These are phyloP conservation scores for Saguinus midas DNA, from an alignment of 2,113 vertebrate species.

Conservation along the genomic window DNA sequence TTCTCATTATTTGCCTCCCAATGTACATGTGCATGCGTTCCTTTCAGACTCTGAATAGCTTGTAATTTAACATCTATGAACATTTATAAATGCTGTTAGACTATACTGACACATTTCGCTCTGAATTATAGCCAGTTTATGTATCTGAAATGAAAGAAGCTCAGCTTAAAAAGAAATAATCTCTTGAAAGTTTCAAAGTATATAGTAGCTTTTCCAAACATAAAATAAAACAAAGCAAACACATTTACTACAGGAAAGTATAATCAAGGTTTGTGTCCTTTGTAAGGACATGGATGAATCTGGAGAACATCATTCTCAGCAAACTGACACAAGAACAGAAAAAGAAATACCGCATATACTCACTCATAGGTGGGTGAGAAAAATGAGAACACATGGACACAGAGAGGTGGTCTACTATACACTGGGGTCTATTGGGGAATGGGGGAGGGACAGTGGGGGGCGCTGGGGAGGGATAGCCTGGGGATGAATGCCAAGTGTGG, in stretches of 20 bases:
- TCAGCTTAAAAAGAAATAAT: constrained; percentile 64
- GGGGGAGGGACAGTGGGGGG: too few species aligned
- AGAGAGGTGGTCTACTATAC: too few species aligned
- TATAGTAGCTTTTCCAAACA: constrained; percentile 38
- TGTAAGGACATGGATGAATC: too few species aligned
- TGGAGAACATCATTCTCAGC: too few species aligned
- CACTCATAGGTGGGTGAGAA: too few species aligned
- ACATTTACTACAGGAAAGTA: neutral
- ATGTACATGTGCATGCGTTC: neutral
- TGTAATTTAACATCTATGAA: constrained; percentile 68
- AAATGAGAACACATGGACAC: too few species aligned
- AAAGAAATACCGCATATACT: too few species aligned
- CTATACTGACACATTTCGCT: constrained; percentile 65
- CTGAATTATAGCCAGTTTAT: constrained; percentile 69
- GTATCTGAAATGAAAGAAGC: constrained; percentile 66
- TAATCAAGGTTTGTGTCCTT: too few species aligned
- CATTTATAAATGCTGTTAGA: constrained; percentile 55
- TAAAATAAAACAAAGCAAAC: constrained; percentile 45
- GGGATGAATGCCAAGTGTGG: too few species aligned
- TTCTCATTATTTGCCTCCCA: constrained; percentile 54
- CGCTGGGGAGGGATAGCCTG: too few species aligned
- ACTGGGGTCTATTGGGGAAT: too few species aligned
- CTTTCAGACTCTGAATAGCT: constrained; percentile 49
- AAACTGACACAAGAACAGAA: too few species aligned
- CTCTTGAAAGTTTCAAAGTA: constrained; percentile 38